Percentiles rank a stretch among this genome's conserved stretches.
These are phyloP conservation scores for Melinaea menophilus DNA, from an alignment of 2,888 invertebrate genomes.

Conservation along the genomic window DNA sequence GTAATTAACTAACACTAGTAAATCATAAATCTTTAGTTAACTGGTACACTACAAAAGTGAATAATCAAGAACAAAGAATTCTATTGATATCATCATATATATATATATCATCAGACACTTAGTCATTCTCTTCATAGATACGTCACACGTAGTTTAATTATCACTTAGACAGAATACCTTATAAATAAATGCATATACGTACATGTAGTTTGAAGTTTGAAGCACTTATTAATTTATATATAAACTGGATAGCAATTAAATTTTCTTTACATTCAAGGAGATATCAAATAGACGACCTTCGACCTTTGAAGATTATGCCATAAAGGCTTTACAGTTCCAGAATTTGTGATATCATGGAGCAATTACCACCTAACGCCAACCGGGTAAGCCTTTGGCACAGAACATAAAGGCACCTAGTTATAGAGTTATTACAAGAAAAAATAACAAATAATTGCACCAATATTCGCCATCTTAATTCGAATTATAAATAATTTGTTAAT, in stretches of 20 bases:
- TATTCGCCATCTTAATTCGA: background rate
- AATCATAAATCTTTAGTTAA: too few relatives aligned
- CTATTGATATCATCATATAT: too few relatives aligned
- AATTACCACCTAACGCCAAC: constrained; percentile 45
- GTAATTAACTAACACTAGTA: too few relatives aligned
- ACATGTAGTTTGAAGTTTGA: constrained; percentile 34
- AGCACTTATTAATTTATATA: constrained; percentile 46
- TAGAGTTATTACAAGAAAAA: constrained; percentile 4
- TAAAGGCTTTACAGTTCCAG: constrained; percentile 54
- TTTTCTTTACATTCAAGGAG: constrained; percentile 74
- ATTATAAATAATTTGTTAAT: too few relatives aligned
- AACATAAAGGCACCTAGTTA: constrained; percentile 18
- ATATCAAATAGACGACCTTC: constrained; percentile 60
- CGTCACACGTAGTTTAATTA: too few relatives aligned
- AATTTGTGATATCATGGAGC: constrained; percentile 59
- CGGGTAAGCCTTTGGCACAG: constrained; percentile 66
- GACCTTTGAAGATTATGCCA: constrained; percentile 64
- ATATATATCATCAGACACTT: too few relatives aligned
- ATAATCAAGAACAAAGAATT: too few relatives aligned
- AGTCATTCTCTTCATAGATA: too few relatives aligned
- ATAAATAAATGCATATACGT: too few relatives aligned
- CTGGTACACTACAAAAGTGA: too few relatives aligned
- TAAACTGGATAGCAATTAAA: constrained; percentile 54
- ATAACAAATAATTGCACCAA: background rate
- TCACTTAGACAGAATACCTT: too few relatives aligned